These are phyloP conservation scores for Remorina albescens DNA, from an alignment of 2,797 vertebrate genomes.

Conservation along the genomic window DNA sequence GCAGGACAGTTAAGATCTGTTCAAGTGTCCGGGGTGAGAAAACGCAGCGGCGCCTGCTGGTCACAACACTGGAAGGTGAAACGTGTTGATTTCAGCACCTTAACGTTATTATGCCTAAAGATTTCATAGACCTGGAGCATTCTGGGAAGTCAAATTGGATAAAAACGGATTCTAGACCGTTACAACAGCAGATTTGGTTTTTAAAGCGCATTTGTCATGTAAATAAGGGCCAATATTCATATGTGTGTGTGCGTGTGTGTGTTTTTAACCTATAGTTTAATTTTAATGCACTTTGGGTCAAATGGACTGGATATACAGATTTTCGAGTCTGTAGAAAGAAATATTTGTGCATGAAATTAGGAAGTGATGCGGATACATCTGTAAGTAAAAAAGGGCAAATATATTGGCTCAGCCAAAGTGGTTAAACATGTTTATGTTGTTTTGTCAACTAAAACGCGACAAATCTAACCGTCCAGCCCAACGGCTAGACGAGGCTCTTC, in stretches of 20 bases:
- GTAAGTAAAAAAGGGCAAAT: too few species aligned
- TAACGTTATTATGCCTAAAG: too few species aligned
- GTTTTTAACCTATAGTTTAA: too few species aligned
- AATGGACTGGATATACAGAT: too few species aligned
- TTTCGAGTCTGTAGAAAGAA: not conserved
- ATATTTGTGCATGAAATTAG: not conserved
- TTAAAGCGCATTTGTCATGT: not conserved
- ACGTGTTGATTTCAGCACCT: not conserved
- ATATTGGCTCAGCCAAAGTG: not conserved
- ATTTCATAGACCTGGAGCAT: not conserved
- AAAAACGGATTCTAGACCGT: not conserved
- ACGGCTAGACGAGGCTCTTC: not conserved
- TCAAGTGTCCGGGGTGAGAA: too few species aligned
- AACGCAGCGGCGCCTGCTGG: slow-evolving; percentile 3
- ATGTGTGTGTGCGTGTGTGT: not conserved
- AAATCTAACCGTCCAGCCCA: not conserved
- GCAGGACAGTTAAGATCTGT: not conserved
- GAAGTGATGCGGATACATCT: not conserved
- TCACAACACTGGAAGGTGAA: not conserved
- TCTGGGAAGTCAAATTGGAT: not conserved
- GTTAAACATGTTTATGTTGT: too few species aligned
- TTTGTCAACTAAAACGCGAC: not conserved
- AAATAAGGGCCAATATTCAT: not conserved
- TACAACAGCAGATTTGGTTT: not conserved
- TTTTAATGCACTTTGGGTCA: too few species aligned